A percentile compares a stretch with the other conserved stretches of the same genome.
Conservation (phyloP, 2,888 invertebrate species). For the Parnassius orleans region DNA sequence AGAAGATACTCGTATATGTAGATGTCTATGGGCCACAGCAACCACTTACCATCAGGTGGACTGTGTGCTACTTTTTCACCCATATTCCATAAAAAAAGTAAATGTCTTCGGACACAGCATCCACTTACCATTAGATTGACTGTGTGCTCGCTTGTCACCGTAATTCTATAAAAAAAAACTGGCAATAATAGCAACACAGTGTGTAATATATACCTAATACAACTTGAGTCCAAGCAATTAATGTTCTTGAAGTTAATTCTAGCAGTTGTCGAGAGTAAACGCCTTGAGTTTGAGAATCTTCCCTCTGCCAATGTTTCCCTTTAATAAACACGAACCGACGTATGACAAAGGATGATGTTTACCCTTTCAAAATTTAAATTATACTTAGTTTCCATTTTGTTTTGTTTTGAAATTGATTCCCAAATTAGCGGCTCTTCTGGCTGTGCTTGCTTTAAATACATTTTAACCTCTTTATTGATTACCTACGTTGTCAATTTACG, state of each 20-base stretch:
- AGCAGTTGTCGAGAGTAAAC: slow-evolving; percentile 7
- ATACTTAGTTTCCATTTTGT: slow-evolving; percentile 13
- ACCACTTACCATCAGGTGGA: too few relatives aligned
- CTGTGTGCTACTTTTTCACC: too few relatives aligned
- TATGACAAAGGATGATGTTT: slow-evolving; percentile 21
- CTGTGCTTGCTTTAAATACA: neutral
- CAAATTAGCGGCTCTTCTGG: slow-evolving; percentile 6
- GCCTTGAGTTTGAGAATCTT: slow-evolving; percentile 2
- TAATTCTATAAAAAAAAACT: too few relatives aligned
- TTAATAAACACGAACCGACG: slow-evolving; percentile 14
- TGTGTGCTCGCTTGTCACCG: too few relatives aligned
- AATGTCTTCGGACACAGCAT: too few relatives aligned
- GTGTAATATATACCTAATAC: slow-evolving; percentile 1
- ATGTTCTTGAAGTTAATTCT: slow-evolving; percentile 14
- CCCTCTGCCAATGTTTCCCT: slow-evolving; percentile 13
- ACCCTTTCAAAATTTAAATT: slow-evolving; percentile 17
- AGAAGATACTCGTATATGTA: too few relatives aligned
- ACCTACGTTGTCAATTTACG: too few relatives aligned
- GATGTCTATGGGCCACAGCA: too few relatives aligned
- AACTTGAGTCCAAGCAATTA: slow-evolving; percentile 19
- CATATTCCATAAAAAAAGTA: too few relatives aligned
- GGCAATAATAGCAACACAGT: too few relatives aligned
- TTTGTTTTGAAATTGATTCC: slow-evolving; percentile 20
- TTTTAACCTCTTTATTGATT: too few relatives aligned
- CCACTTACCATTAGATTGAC: too few relatives aligned